phyloP scores from a whole-genome alignment of 2,888 invertebrate genomes.

The Polietes domitor region DNA sequence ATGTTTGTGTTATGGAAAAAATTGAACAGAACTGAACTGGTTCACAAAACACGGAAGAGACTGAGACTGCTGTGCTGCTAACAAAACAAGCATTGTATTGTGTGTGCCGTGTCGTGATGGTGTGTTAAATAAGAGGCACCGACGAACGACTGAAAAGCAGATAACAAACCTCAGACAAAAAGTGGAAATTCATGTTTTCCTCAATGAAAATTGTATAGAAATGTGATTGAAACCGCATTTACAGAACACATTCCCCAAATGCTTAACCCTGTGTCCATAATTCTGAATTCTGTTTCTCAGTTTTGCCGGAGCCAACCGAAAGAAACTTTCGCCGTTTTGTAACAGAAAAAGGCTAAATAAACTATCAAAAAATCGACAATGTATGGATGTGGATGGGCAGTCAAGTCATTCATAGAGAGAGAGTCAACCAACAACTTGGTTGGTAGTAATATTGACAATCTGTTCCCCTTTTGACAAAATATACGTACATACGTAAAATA shows the following conservation, averaged over 20 bases:
- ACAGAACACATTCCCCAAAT: slow-evolving; percentile 30
- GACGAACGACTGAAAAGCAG: slow-evolving; percentile 4
- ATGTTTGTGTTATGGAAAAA: slow-evolving; percentile 61
- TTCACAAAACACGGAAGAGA: slow-evolving; percentile 58
- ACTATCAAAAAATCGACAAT: not conserved
- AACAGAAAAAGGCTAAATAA: slow-evolving; percentile 7
- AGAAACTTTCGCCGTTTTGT: slow-evolving; percentile 44
- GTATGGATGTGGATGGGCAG: not conserved
- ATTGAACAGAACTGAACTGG: slow-evolving; percentile 55
- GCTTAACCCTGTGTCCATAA: slow-evolving; percentile 5
- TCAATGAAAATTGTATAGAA: slow-evolving; percentile 20
- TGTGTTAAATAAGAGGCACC: slow-evolving; percentile 38
- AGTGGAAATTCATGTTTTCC: slow-evolving; percentile 58
- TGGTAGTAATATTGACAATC: slow-evolving; percentile 41
- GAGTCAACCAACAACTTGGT: slow-evolving; percentile 8
- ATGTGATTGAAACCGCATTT: not conserved
- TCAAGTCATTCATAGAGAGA: slow-evolving; percentile 25
- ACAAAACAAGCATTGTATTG: slow-evolving; percentile 48
- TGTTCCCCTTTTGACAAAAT: slow-evolving; percentile 27
- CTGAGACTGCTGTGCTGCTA: slow-evolving; percentile 25
- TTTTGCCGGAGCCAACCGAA: slow-evolving; percentile 18
- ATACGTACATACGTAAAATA: slow-evolving; percentile 23
- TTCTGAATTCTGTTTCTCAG: not conserved
- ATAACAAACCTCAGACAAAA: slow-evolving; percentile 17
- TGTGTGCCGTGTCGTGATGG: slow-evolving; percentile 25